Evolutionary conservation across 2,113 vertebrate genomes (phyloP).

Genomic region (Gorsachius goisagi): DNA sequence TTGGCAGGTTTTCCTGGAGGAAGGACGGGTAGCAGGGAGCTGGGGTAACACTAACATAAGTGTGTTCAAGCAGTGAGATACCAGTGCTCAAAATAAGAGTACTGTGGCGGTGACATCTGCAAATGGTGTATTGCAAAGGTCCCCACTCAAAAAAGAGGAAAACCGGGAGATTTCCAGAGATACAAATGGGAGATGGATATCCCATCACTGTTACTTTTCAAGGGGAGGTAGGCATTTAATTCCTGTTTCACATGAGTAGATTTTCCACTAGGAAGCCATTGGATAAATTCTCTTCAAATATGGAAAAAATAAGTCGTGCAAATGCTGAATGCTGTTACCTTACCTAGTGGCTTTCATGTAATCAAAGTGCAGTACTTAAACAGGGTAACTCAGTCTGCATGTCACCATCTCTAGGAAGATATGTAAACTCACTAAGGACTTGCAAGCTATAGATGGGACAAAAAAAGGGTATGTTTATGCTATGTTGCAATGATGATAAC

Average conservation of each 20-base stretch:
- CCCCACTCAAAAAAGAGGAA: neutral
- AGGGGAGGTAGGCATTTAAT: neutral
- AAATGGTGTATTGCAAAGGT: neutral
- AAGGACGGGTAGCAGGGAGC: neutral
- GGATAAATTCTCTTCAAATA: neutral
- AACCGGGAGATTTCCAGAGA: neutral
- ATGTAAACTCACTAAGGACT: neutral
- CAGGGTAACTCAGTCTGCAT: accelerated
- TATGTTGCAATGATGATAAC: neutral
- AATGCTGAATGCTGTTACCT: neutral
- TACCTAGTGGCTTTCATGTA: neutral
- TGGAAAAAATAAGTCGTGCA: accelerated
- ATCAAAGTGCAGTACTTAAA: neutral
- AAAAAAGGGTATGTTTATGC: neutral
- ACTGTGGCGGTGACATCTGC: neutral
- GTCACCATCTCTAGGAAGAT: neutral
- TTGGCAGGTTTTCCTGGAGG: neutral
- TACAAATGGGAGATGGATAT: neutral
- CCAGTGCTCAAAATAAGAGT: neutral
- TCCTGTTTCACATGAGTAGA: neutral
- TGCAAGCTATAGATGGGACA: neutral
- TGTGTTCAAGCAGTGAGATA: neutral
- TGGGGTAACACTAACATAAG: neutral
- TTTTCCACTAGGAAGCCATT: neutral
- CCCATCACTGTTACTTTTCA: neutral